Evolutionary conservation across 1,140 invertebrate species (phyloP), one percentile per base, ranked within the genome.

Genomic region (Drosophila insularis): DNA sequence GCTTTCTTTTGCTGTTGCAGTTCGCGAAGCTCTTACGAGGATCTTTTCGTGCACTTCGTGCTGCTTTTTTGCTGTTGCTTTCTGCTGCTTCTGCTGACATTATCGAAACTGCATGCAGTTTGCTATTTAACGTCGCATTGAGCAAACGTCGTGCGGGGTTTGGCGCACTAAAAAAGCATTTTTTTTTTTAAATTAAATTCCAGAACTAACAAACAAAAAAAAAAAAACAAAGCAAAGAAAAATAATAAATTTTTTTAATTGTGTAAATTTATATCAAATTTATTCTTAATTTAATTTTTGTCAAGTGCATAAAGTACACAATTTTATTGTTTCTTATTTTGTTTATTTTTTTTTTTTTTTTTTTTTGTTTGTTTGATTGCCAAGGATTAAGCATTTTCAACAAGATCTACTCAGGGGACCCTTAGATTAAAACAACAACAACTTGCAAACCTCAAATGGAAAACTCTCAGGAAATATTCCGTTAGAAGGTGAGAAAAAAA

Each of bases 91-190:
- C 7, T 67, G 37, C 40, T 46, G 63, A 66, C 50, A 19, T 27
- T 21, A 55, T 55, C 55, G 69, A 58, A 68, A 76, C 59, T 87
- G 84, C 84, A 89, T 87, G 84, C 84, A 89, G 84, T 89, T 89
- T 80, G 63, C 70, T 65, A 71, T 80, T 89, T 71, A 78, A 80
- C 84, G 80, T 89, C 84, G 84, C 85, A 84, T 58, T 66, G 85
- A 78, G 54, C 77, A 80, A 80, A 87, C 82, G 81, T 81, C 72
- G 79, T 71, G 70, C 70, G 68, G 69, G 61, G 60, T 27, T 67
- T 54, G 19, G 43, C 43, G 56, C 66, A 63, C 56, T 58, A 32
- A 17, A 66, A 61, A 17, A 72, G 27, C 27, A 27, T 27, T 27
- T 23, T 27, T 27, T 27, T 27, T 27, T 27, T 27, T 27, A 50